phyloP scores from a whole-genome alignment of 1,140 invertebrate species.

The Danaus melanippus region DNA sequence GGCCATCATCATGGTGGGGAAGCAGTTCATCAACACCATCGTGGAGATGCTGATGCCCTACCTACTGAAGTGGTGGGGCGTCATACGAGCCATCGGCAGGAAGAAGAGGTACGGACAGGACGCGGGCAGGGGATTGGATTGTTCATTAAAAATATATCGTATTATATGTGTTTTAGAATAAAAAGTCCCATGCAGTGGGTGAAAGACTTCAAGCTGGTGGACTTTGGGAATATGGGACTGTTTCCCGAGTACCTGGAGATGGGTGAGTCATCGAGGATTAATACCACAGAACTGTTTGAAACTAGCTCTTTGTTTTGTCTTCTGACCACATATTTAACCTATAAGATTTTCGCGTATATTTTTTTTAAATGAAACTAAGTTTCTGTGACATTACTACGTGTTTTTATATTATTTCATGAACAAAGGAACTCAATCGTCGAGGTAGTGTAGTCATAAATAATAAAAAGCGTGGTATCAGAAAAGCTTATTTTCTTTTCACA shows the following conservation, averaged over 20 bases:
- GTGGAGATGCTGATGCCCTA: conserved; percentile 85
- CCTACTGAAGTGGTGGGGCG: conserved; percentile 82
- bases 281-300: not conserved
- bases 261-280: conserved; percentile 75
- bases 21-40: conserved; percentile 94
- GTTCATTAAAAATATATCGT: not conserved
- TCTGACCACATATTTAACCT: too few species aligned
- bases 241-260: conserved; percentile 99
- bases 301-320: too few species aligned
- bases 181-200: conserved; percentile 82
- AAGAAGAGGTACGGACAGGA: conserved; percentile 41
- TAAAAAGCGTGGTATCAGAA: too few species aligned
- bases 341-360: too few species aligned
- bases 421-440: too few species aligned
- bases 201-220: conserved; percentile 91
- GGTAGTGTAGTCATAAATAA: too few species aligned
- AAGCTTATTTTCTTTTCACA: too few species aligned
- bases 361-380: too few species aligned
- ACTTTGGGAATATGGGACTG: conserved; percentile 91
- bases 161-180: conserved; percentile 36
- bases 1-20: conserved; percentile 96
- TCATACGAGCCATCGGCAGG: conserved; percentile 72
- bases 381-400: too few species aligned
- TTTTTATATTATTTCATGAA: too few species aligned
- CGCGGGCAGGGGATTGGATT: too few species aligned